These are phyloP conservation scores for Drosophila diplacantha DNA, from an alignment of 2,888 invertebrate genomes.

Conservation along the genomic window DNA sequence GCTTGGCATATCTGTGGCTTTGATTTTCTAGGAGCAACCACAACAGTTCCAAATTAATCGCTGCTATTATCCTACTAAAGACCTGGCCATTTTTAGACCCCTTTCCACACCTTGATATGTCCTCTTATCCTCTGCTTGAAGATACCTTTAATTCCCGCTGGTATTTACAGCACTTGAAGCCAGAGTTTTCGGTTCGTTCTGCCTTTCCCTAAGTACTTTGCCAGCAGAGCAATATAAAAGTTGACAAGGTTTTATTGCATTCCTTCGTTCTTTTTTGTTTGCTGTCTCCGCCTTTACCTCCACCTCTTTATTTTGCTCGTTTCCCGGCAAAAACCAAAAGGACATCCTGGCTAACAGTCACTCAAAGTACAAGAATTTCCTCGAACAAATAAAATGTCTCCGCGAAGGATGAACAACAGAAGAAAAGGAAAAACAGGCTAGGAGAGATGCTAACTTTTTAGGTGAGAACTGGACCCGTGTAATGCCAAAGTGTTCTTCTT, in stretches of 20 bases:
- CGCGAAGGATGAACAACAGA: not conserved
- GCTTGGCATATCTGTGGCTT: constrained; percentile 25
- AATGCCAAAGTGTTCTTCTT: constrained; percentile 20
- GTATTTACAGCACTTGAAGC: constrained; percentile 28
- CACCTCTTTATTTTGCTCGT: constrained; percentile 11
- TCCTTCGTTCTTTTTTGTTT: constrained; percentile 11
- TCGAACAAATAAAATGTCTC: constrained; percentile 16
- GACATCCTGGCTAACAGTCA: constrained; percentile 24
- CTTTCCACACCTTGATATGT: not conserved
- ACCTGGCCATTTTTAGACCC: not conserved
- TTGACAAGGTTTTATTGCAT: constrained; percentile 40
- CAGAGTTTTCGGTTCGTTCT: not conserved
- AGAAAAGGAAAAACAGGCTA: not conserved
- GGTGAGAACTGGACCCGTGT: constrained; percentile 31
- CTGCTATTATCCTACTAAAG: not conserved
- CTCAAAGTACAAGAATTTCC: constrained; percentile 27
- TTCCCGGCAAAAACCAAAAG: constrained; percentile 19
- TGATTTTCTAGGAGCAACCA: constrained; percentile 22
- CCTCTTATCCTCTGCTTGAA: not conserved
- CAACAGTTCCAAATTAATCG: constrained; percentile 5
- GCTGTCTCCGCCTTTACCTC: not conserved
- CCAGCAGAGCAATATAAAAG: constrained; percentile 35
- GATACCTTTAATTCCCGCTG: constrained; percentile 21
- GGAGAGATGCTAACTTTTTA: constrained; percentile 16
- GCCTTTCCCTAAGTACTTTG: constrained; percentile 18